phyloP scores from a whole-genome alignment of 2,797 vertebrate species.

The Melanotaenia parkinsoni region DNA sequence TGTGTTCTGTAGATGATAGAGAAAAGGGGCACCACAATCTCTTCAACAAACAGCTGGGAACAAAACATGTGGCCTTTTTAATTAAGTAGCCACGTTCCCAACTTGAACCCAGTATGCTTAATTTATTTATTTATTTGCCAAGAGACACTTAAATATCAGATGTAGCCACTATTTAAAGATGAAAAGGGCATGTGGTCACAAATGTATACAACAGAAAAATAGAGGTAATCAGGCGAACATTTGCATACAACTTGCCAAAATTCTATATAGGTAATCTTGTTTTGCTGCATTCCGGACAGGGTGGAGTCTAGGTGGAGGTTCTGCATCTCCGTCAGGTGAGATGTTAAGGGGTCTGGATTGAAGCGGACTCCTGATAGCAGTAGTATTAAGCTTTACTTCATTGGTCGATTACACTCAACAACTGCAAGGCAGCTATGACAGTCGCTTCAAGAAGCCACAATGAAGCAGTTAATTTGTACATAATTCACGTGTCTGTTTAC shows the following conservation, averaged over 20 bases:
- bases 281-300: conserved; percentile 68
- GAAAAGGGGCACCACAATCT: not conserved
- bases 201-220: not conserved
- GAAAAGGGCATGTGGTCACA: not conserved
- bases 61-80: not conserved
- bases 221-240: not conserved
- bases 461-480: not conserved
- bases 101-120: not conserved
- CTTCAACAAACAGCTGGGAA: not conserved
- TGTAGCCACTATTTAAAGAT: not conserved
- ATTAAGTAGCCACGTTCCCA: not conserved
- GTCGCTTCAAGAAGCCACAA: not conserved
- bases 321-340: conserved; percentile 3
- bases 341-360: conserved; percentile 23
- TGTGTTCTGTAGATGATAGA: not conserved
- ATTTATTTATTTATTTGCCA: conserved; percentile 11
- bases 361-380: not conserved
- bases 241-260: not conserved
- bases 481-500: not conserved
- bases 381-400: not conserved
- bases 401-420: not conserved
- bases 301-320: conserved; percentile 50
- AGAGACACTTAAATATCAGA: not conserved
- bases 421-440: not conserved
- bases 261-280: conserved; percentile 10